phyloP scores from a whole-genome alignment of 2,888 invertebrate genomes.

The Xanthorhoe spadicearia region DNA sequence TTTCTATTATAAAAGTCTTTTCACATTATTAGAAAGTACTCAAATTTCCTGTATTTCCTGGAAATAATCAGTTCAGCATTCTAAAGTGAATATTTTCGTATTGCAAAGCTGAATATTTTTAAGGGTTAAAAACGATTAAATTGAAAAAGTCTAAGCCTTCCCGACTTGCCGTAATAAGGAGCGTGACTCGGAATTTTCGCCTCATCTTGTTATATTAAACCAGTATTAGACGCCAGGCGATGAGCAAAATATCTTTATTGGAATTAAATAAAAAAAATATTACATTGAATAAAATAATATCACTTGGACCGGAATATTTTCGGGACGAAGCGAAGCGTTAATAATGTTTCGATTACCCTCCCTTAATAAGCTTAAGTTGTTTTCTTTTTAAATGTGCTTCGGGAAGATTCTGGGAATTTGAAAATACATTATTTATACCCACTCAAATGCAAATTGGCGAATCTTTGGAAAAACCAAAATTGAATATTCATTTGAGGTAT shows the following conservation, averaged over 20 bases:
- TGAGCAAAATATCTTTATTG: constrained; percentile 29
- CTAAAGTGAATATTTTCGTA: background rate
- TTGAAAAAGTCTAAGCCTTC: constrained; percentile 72
- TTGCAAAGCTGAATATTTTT: constrained; percentile 66
- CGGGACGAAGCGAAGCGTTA: constrained; percentile 26
- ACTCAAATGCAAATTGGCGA: constrained; percentile 2
- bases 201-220: constrained; percentile 75
- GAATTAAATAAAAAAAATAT: constrained; percentile 35
- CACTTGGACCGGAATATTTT: constrained; percentile 31
- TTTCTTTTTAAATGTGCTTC: constrained; percentile 32
- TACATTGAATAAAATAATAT: constrained; percentile 29
- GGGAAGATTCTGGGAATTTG: constrained; percentile 11
- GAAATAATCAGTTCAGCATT: constrained; percentile 42
- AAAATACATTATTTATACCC: constrained; percentile 10
- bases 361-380: constrained; percentile 28
- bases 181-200: constrained; percentile 78
- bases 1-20: too few species aligned
- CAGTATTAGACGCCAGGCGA: constrained; percentile 34
- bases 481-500: background rate
- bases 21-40: background rate
- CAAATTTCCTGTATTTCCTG: background rate
- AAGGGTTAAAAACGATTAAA: constrained; percentile 77
- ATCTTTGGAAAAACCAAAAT: background rate
- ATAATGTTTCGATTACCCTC: constrained; percentile 32
- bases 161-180: constrained; percentile 74